Evolutionary conservation across 23 tunicate genomes (phyloP).

Genomic region (Ciona savignyi): DNA sequence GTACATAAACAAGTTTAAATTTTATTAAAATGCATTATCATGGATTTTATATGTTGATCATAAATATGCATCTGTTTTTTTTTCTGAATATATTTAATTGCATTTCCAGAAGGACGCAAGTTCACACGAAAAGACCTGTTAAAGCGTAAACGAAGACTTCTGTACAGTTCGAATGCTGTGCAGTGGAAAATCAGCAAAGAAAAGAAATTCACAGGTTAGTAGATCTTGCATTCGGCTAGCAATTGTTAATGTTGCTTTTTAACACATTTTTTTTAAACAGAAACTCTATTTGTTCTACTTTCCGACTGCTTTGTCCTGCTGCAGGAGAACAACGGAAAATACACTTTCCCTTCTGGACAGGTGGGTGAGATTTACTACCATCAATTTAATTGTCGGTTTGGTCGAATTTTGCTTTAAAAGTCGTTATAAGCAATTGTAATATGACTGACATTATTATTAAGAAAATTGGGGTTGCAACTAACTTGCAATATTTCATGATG

Average conservation of each 20-base stretch:
- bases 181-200: conserved; percentile 50
- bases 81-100: too few species aligned
- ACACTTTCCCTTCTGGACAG: conserved; percentile 70
- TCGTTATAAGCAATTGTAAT: too few species aligned
- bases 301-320: conserved; percentile 75
- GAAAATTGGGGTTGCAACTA: too few species aligned
- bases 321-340: conserved; percentile 86
- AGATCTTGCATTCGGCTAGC: not conserved
- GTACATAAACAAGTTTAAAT: conserved; percentile 7
- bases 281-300: conserved; percentile 40
- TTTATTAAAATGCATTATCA: not conserved
- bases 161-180: conserved; percentile 44
- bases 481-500: not conserved
- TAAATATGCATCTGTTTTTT: too few species aligned
- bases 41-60: not conserved
- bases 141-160: conserved; percentile 21
- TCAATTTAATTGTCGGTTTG: not conserved
- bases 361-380: conserved; percentile 9
- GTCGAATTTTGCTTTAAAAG: too few species aligned
- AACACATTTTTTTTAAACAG: conserved; percentile 20
- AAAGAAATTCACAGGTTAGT: conserved; percentile 45
- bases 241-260: not conserved
- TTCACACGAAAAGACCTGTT: conserved; percentile 69
- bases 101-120: conserved; percentile 46
- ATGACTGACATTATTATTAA: too few species aligned